Evolutionary conservation across 2,113 vertebrate species (phyloP).

Genomic region (Todiramphus chloris): DNA sequence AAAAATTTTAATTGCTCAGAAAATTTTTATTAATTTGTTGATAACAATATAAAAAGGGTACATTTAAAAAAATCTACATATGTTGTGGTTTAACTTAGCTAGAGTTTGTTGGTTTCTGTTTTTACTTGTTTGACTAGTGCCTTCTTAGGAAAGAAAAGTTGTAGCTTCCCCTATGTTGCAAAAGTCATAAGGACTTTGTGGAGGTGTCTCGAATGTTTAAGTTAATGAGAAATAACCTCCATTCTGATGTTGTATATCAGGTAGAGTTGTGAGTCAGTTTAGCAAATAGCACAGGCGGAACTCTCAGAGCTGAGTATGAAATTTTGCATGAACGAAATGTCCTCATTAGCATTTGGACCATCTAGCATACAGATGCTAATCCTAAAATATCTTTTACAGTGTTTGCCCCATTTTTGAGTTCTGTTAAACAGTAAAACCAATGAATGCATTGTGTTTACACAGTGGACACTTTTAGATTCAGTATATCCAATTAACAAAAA

Average conservation of each 20-base stretch:
- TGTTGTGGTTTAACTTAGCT: neutral
- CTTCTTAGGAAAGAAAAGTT: neutral
- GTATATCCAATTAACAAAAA: neutral
- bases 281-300: neutral
- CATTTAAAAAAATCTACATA: neutral
- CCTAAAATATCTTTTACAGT: slow-evolving; percentile 34
- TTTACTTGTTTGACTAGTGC: neutral
- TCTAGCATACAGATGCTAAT: slow-evolving; percentile 39
- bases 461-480: neutral
- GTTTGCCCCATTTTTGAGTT: slow-evolving; percentile 15
- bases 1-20: neutral
- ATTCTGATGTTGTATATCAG: neutral
- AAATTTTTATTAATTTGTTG: neutral
- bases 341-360: slow-evolving; percentile 29
- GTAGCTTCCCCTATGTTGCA: neutral
- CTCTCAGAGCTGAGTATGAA: neutral
- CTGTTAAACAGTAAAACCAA: slow-evolving; percentile 21
- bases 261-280: neutral
- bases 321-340: neutral
- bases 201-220: neutral
- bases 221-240: neutral
- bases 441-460: neutral
- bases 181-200: neutral
- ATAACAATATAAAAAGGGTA: neutral
- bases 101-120: neutral